Conservation (phyloP, 2,797 vertebrate genomes). For the Morelia viridis region DNA sequence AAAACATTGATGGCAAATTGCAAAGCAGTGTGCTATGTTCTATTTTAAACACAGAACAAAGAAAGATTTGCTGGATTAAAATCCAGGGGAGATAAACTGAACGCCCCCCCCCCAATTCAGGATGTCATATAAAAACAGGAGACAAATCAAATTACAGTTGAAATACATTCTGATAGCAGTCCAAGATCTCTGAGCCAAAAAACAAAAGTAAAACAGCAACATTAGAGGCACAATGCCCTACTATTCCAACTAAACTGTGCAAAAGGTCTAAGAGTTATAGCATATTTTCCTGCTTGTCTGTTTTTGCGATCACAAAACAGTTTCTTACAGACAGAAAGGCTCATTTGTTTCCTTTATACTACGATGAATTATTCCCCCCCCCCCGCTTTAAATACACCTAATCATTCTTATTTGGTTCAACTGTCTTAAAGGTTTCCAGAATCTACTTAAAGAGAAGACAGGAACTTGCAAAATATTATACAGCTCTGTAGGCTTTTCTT, state of each 20-base stretch:
- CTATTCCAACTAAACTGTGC: not conserved
- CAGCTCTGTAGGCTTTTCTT: constrained; percentile 31
- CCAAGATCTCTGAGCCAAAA: not conserved
- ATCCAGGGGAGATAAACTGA: constrained; percentile 40
- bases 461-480: constrained; percentile 11
- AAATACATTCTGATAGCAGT: not conserved
- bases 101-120: constrained; percentile 12
- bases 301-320: constrained; percentile 27
- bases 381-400: not conserved
- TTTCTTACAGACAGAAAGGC: constrained; percentile 7
- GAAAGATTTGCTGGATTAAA: constrained; percentile 58
- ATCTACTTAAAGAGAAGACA: constrained; percentile 23
- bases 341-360: constrained; percentile 15
- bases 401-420: constrained; percentile 29
- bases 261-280: constrained; percentile 10
- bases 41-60: constrained; percentile 65
- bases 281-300: not conserved
- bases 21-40: constrained; percentile 56
- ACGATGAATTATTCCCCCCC: not conserved
- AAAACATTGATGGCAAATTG: constrained; percentile 72
- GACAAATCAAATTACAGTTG: constrained; percentile 29
- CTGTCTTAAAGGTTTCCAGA: constrained; percentile 26
- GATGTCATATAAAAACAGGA: constrained; percentile 18
- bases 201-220: not conserved
- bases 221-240: constrained; percentile 6